These are phyloP conservation scores for Planiliza haematocheilus DNA, from an alignment of 2,113 vertebrate species.

Conservation along the genomic window DNA sequence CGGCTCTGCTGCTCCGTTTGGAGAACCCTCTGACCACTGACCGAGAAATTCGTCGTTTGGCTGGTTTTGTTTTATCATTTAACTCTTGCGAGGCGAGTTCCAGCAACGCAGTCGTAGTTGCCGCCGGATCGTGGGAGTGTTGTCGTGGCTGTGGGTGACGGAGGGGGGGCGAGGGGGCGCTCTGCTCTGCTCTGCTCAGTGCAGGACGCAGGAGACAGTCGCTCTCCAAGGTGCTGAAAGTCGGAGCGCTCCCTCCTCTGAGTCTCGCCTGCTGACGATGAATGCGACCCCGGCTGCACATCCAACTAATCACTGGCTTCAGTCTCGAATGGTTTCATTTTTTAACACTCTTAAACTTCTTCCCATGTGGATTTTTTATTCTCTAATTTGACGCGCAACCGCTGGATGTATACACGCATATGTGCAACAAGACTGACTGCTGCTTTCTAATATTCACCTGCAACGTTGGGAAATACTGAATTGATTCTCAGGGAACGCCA, in stretches of 20 bases:
- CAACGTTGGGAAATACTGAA: slow-evolving; percentile 78
- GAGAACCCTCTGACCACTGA: slow-evolving; percentile 26
- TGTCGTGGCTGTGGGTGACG: slow-evolving; percentile 62
- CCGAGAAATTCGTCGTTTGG: slow-evolving; percentile 10
- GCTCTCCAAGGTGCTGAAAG: slow-evolving; percentile 79
- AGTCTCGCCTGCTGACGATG: slow-evolving; percentile 43
- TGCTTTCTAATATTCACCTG: slow-evolving; percentile 65
- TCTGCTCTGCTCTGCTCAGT: slow-evolving; percentile 40
- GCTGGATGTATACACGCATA: slow-evolving; percentile 66
- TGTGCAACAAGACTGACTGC: slow-evolving; percentile 62
- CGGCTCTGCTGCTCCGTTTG: slow-evolving; percentile 22
- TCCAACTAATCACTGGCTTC: slow-evolving; percentile 27
- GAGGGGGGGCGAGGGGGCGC: slow-evolving; percentile 17
- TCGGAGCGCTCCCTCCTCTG: slow-evolving; percentile 62
- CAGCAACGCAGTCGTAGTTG: slow-evolving; percentile 24
- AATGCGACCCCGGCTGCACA: slow-evolving; percentile 32
- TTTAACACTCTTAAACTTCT: slow-evolving; percentile 52
- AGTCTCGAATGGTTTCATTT: slow-evolving; percentile 12
- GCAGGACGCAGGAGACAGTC: slow-evolving; percentile 71
- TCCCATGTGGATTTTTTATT: slow-evolving; percentile 48
- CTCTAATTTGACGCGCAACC: slow-evolving; percentile 17
- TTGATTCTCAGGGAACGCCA: slow-evolving; percentile 67
- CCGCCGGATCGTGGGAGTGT: slow-evolving; percentile 29
- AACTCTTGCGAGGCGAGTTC: slow-evolving; percentile 22
- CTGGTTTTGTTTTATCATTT: slow-evolving; percentile 14